Evolutionary conservation across 2,113 vertebrate species (phyloP).

Genomic region (Grallaria varia): DNA sequence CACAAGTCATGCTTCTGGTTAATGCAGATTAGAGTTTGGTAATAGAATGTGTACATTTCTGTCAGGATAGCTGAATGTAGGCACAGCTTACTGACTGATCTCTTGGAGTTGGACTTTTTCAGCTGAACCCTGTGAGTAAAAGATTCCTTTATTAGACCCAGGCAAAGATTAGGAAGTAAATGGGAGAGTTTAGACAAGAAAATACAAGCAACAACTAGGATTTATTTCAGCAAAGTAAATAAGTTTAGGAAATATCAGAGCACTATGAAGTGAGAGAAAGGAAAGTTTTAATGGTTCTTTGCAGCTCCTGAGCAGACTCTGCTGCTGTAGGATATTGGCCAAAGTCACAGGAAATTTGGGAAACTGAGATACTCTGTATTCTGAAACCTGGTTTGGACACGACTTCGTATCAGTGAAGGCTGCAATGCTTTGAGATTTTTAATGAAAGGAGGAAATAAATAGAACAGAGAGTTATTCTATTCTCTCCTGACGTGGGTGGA

Average conservation of each 20-base stretch:
- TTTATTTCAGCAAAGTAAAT: background rate
- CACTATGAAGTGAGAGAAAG: background rate
- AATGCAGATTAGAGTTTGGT: conserved; percentile 21
- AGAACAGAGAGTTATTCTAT: background rate
- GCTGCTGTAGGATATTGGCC: background rate
- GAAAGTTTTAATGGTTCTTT: background rate
- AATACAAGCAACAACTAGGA: background rate
- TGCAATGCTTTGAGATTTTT: background rate
- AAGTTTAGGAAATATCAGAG: background rate
- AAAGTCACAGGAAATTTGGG: background rate
- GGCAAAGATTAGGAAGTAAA: background rate
- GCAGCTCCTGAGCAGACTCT: background rate
- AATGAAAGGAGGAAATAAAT: background rate
- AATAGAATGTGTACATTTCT: background rate
- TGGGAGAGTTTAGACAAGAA: background rate
- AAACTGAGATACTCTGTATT: background rate
- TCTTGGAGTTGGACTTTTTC: background rate
- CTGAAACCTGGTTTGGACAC: background rate
- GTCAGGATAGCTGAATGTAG: background rate
- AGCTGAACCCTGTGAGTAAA: background rate
- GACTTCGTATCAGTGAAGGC: background rate
- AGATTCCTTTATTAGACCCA: background rate
- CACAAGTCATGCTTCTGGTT: background rate
- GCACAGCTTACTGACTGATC: background rate
- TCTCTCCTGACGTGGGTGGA: background rate